Conservation (phyloP, 1,140 invertebrate species). For the Subanguina moxae region DNA sequence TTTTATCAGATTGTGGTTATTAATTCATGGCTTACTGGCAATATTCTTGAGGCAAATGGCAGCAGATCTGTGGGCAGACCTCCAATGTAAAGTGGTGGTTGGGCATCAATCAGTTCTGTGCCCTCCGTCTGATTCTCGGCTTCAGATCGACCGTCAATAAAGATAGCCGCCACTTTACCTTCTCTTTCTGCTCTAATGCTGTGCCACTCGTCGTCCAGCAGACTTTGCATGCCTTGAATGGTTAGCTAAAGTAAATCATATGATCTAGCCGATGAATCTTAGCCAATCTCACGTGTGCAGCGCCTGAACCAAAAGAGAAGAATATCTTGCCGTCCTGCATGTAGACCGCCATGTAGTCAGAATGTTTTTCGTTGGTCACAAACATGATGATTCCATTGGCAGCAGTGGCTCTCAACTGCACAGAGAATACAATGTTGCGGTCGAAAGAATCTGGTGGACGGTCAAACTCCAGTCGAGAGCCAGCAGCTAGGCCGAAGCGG, state of each 20-base stretch:
- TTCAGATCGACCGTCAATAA: constrained; percentile 65
- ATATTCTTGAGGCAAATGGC: constrained; percentile 23
- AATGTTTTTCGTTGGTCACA: constrained; percentile 67
- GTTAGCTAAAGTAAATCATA: constrained; percentile 36
- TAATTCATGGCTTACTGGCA: constrained; percentile 48
- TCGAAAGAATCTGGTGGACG: constrained; percentile 59
- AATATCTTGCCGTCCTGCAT: constrained; percentile 73
- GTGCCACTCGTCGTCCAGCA: constrained; percentile 85
- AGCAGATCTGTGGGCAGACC: constrained; percentile 41
- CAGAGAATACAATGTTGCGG: constrained; percentile 66
- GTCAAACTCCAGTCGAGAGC: constrained; percentile 69
- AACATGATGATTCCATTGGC: constrained; percentile 81
- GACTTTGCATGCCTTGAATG: constrained; percentile 56
- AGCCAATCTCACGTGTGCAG: constrained; percentile 67
- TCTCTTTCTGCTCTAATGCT: constrained; percentile 62
- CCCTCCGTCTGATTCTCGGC: constrained; percentile 30
- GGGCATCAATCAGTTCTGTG: constrained; percentile 35
- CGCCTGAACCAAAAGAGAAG: constrained; percentile 73
- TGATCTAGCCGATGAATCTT: no score
- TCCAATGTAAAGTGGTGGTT: constrained; percentile 43
- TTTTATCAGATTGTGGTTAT: no score
- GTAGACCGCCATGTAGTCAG: constrained; percentile 76
- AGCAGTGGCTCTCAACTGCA: constrained; percentile 76
- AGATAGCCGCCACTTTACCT: constrained; percentile 57
- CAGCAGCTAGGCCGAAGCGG: constrained; percentile 62